phyloP scores from a whole-genome alignment of 2,113 vertebrate species.

The Dasyurus viverrinus region DNA sequence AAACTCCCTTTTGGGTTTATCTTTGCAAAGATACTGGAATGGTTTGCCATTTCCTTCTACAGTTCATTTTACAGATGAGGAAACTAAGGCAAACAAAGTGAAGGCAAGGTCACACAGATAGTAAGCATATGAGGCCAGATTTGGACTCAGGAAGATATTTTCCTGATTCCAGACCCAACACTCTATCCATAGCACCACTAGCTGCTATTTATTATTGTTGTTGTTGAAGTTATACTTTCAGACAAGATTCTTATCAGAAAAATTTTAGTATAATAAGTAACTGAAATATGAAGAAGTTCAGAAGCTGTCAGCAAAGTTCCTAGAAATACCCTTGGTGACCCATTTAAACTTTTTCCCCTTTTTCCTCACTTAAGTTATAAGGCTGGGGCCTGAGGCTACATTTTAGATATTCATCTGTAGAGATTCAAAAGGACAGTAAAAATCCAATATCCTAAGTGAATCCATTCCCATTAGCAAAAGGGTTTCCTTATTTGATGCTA shows the following conservation, averaged over 20 bases:
- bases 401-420: conserved; percentile 67
- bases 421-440: conserved; percentile 60
- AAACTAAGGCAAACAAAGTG: not conserved
- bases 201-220: not conserved
- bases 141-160: not conserved
- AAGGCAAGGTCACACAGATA: not conserved
- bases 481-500: conserved; percentile 68
- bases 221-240: too few species aligned
- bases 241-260: conserved; percentile 45
- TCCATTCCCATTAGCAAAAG: conserved; percentile 58
- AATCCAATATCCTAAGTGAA: conserved; percentile 53
- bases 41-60: not conserved
- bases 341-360: conserved; percentile 54
- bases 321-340: conserved; percentile 36
- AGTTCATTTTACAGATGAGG: not conserved
- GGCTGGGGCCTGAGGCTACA: conserved; percentile 55
- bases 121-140: not conserved
- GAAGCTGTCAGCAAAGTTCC: not conserved
- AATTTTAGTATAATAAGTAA: conserved; percentile 49
- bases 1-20: not conserved
- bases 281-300: conserved; percentile 38
- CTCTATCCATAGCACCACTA: not conserved
- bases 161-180: not conserved
- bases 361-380: conserved; percentile 52
- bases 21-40: not conserved